Conservation (phyloP, 2,797 vertebrate genomes). For the Enteromius thamalakanensis region DNA sequence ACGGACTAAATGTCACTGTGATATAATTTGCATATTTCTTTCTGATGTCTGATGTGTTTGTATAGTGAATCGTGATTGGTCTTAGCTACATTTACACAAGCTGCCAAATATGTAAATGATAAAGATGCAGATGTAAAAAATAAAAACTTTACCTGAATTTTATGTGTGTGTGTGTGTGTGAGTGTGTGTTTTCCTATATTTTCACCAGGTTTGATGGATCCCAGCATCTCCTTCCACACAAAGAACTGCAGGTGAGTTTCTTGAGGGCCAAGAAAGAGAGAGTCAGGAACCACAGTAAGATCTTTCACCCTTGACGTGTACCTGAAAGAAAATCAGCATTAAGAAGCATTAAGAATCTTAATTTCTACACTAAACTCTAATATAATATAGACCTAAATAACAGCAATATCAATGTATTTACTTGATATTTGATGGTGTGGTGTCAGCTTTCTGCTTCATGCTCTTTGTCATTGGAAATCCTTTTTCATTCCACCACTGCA, state of each 20-base stretch:
- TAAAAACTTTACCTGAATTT: too few species aligned
- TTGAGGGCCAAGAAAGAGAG: constrained; percentile 61
- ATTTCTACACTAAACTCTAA: not conserved
- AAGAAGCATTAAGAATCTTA: not conserved
- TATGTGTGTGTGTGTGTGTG: not conserved
- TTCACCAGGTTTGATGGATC: constrained; percentile 60
- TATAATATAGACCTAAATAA: not conserved
- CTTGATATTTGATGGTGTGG: constrained; percentile 11
- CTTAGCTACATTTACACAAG: not conserved
- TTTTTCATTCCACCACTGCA: constrained; percentile 56
- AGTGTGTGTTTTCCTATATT: not conserved
- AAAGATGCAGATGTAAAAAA: not conserved
- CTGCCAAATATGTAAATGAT: too few species aligned
- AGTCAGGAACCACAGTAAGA: constrained; percentile 48
- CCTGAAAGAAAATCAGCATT: constrained; percentile 7
- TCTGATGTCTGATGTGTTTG: not conserved
- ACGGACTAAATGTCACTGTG: not conserved
- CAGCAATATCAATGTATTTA: not conserved
- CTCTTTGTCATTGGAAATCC: constrained; percentile 40
- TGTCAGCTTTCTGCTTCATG: constrained; percentile 38
- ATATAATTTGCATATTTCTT: not conserved
- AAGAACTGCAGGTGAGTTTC: constrained; percentile 71
- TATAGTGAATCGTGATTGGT: not conserved
- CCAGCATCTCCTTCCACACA: constrained; percentile 71
- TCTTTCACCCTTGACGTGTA: constrained; percentile 26